phyloP scores from a whole-genome alignment of 2,113 vertebrate species.

The Gracilinanus agilis region DNA sequence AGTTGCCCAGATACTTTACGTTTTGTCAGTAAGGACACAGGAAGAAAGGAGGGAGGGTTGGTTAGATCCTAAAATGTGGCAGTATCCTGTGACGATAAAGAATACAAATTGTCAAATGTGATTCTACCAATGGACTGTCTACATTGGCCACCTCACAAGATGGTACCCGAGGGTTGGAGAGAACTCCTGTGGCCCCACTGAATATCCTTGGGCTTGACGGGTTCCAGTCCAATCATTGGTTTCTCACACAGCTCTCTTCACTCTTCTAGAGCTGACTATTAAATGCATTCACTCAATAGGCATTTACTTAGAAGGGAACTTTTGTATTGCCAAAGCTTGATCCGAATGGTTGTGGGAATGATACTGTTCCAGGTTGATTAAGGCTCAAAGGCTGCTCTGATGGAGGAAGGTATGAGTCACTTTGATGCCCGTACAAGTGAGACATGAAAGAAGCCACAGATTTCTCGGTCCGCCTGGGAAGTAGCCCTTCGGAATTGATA shows the following conservation, averaged over 20 bases:
- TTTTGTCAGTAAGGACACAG: neutral
- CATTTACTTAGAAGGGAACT: neutral
- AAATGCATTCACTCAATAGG: neutral
- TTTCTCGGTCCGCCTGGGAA: neutral
- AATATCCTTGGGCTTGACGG: neutral
- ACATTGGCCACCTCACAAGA: neutral
- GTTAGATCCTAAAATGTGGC: neutral
- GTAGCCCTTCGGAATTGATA: neutral
- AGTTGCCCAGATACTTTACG: no score
- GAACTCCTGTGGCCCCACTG: neutral
- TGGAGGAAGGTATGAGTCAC: neutral
- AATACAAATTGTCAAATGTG: neutral
- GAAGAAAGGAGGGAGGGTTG: neutral
- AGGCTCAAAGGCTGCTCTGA: neutral
- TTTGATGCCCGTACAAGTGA: fast-evolving
- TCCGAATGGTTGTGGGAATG: neutral
- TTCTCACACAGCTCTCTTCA: neutral
- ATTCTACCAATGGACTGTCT: neutral
- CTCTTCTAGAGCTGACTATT: neutral
- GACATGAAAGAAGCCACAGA: neutral
- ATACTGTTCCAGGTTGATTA: neutral
- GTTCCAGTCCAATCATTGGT: neutral
- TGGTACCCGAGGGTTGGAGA: neutral
- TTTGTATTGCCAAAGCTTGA: neutral
- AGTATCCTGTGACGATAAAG: neutral